Base-by-base conservation (phyloP, 2,797 vertebrate species). In the Cyclura pinguis region DNA sequence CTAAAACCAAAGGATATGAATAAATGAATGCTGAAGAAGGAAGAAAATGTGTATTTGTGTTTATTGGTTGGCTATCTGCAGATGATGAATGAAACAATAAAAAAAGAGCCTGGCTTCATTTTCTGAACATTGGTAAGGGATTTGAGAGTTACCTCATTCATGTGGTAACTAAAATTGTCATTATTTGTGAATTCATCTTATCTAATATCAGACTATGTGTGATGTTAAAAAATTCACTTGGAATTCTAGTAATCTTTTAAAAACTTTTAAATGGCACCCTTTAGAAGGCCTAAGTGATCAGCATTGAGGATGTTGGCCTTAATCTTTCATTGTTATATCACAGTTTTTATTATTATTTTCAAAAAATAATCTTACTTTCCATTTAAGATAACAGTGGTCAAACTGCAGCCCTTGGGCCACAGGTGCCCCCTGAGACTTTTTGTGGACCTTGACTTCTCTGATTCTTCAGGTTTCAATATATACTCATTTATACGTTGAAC, bases 1-100 rank as follows among this genome's bases (percentile, higher is more conserved):
- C 92, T 95, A 87, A 86, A 89, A 84, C 29, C 24, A 89, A 95
- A 92, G 92, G 91, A 93, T 93, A 85, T 67, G 74, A 93, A 94
- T 92, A 8, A 9, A 9, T 91, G 88, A 91, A 32, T 8, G 1
- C 12, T 73, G 38, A 82, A 72, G 82, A 47, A 64, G 13, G 24
- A 64, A 78, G 24, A 55, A 72, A 27, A 73, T 57, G 55, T 42
- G 38, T 81, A 29, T 1, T 12, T 0, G 4, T 89, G 38, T 87
- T 94, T 42, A 57, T 92, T 35, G 88, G 13, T 24, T 92, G 90
- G 84, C 95, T 94, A 57, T 93, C 59, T 95, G 47, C 67, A 92
- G 89, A 32, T 91, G 32, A 92, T 86, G 73, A 81, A 84, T 16
- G 50, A 92, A 73, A 85, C 90, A 80, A 90, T 91, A 88, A 89